Conservation (phyloP, 2,888 invertebrate species). For the Cephalotes varians region DNA sequence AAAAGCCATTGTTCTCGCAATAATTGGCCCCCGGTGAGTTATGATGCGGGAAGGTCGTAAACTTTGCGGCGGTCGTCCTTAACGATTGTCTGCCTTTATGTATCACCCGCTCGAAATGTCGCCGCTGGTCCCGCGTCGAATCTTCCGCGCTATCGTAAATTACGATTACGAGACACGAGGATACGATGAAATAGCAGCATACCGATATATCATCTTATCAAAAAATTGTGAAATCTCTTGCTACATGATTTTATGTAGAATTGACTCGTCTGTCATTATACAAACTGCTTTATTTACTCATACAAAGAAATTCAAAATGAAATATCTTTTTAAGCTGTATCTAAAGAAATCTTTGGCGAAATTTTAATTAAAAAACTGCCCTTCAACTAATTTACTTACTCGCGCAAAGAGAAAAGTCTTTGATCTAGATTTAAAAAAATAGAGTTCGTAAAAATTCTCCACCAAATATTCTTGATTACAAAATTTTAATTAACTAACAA, state of each 20-base stretch:
- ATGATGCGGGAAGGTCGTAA: conserved; percentile 80
- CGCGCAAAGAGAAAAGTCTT: background rate
- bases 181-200: conserved; percentile 7
- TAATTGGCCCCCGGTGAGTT: conserved; percentile 81
- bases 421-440: background rate
- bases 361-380: background rate
- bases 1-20: conserved; percentile 79
- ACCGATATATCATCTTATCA: background rate
- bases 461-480: background rate
- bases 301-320: background rate
- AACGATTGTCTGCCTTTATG: conserved; percentile 73
- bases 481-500: background rate
- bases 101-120: conserved; percentile 67
- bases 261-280: background rate
- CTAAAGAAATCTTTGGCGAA: background rate
- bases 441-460: background rate
- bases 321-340: background rate
- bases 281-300: background rate
- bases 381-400: background rate
- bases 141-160: conserved; percentile 48
- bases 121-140: conserved; percentile 51
- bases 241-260: background rate
- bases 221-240: conserved; percentile 26
- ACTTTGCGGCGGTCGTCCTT: conserved; percentile 71
- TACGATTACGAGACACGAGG: conserved; percentile 38